Conservation (phyloP, 2,113 vertebrate genomes). For the Oryzias woworae region DNA sequence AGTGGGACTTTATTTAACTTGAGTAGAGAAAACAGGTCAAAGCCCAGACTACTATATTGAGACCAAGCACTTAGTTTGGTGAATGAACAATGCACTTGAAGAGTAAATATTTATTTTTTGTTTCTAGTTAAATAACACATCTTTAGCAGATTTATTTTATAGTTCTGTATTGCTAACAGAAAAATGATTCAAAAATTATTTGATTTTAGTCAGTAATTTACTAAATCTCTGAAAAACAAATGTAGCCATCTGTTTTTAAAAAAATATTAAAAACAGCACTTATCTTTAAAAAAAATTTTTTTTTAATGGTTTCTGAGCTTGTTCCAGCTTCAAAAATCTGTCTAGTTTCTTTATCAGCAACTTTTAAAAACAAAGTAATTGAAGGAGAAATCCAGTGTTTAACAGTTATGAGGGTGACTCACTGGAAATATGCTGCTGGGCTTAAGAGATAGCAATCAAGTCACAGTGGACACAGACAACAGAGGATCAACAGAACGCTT, state of each 20-base stretch:
- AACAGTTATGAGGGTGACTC: slow-evolving; percentile 10
- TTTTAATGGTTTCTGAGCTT: not conserved
- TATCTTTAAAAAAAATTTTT: not conserved
- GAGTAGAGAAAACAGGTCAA: too few species aligned
- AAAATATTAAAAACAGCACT: not conserved
- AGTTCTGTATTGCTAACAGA: too few species aligned
- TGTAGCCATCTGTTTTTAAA: not conserved
- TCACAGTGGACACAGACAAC: slow-evolving; percentile 40
- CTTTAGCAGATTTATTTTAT: too few species aligned
- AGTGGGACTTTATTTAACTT: too few species aligned
- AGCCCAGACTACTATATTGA: too few species aligned
- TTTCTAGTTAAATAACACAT: too few species aligned
- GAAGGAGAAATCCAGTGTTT: not conserved
- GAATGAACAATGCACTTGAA: too few species aligned
- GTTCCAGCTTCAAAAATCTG: not conserved
- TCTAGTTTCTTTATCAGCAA: not conserved
- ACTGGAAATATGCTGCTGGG: slow-evolving; percentile 3
- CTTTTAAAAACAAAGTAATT: not conserved
- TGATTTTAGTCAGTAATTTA: not conserved
- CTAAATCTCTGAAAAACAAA: not conserved
- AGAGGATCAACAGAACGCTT: slow-evolving; percentile 48
- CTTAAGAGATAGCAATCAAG: slow-evolving; percentile 40
- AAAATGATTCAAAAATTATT: too few species aligned
- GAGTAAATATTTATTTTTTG: too few species aligned
- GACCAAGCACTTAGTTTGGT: too few species aligned